phyloP scores from a whole-genome alignment of 2,888 invertebrate species.

The Eilema griseolum region DNA sequence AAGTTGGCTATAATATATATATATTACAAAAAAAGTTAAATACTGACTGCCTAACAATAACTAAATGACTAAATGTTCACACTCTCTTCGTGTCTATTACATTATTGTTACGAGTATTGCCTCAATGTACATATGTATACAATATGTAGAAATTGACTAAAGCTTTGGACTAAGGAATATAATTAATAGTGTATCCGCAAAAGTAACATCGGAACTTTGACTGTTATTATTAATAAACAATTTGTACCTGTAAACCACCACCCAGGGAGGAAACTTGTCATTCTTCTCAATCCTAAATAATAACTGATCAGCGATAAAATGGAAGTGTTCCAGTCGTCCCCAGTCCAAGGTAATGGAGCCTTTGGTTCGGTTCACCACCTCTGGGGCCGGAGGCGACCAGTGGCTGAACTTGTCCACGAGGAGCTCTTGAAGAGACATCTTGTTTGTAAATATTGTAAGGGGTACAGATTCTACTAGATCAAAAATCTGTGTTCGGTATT shows the following conservation, averaged over 20 bases:
- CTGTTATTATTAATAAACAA: neutral
- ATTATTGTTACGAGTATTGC: no score
- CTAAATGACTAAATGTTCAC: no score
- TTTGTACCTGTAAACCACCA: constrained; percentile 72
- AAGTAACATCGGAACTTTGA: no score
- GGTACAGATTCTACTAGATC: neutral
- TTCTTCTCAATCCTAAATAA: constrained; percentile 73
- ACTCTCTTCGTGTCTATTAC: no score
- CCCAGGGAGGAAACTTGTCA: constrained; percentile 77
- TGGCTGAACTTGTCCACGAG: constrained; percentile 56
- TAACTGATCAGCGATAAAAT: constrained; percentile 61
- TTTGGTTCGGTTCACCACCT: constrained; percentile 59
- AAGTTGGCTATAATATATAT: neutral
- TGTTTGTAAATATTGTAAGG: neutral
- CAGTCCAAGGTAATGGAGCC: constrained; percentile 66
- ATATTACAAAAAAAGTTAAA: neutral
- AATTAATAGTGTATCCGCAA: no score
- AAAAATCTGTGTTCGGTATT: neutral
- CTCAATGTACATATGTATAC: neutral
- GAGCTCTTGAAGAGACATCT: constrained; percentile 60
- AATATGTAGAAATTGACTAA: no score
- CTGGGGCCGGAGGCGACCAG: constrained; percentile 68
- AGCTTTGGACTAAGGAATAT: no score
- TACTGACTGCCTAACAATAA: no score
- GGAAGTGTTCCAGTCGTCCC: constrained; percentile 57